Base-by-base conservation (phyloP, 2,113 vertebrate species). In the Polyodon spathula region DNA sequence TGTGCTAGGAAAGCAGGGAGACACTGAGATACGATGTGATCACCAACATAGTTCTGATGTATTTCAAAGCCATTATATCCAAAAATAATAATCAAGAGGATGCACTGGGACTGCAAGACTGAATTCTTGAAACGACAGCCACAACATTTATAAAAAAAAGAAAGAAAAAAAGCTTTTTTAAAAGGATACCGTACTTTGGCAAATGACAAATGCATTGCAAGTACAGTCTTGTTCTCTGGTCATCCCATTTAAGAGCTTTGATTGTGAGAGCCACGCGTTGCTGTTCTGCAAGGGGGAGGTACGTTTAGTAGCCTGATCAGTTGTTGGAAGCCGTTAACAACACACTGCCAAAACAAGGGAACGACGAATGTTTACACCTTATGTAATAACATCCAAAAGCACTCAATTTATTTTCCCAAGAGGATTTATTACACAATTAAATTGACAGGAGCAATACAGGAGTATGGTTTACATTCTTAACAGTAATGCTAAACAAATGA, bases 311-410 rank as follows among this genome's bases (percentile, higher is more conserved):
- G 54, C 39, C n/a, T 17, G 7, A 39, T 37, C 55, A 62, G 56
- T 37, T 53, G 7, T 27, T 40, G 39, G 37, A 53, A 40, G 16
- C 42, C 52, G 16, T 16, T 5, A 11, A 40, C 46, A 43, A 46
- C 6, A 38, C 11, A 15, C 11, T 54, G 46, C 60, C 40, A 58
- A 58, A 43, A 27, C 27, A 17, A 54, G 60, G 41, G 16, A 52
- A 60, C 58, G 60, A 60, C 46, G 51, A 40, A 56, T 37, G n/a
- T 65, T 37, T 27, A 52, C 40, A 53, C 57, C 8, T 5, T 51
- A 3, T 41, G 40, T 55, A 64, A 67, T 67, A 55, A 69, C 58
- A 51, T 54, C 43, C 60, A 50, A 17, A 39, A 58, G 62, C 59
- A 61, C 41, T 27, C 27, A 3, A 37, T 41, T 40, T 44, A 39